Base-by-base conservation (phyloP, 2,888 invertebrate genomes). In the Perizoma flavofasciatum region DNA sequence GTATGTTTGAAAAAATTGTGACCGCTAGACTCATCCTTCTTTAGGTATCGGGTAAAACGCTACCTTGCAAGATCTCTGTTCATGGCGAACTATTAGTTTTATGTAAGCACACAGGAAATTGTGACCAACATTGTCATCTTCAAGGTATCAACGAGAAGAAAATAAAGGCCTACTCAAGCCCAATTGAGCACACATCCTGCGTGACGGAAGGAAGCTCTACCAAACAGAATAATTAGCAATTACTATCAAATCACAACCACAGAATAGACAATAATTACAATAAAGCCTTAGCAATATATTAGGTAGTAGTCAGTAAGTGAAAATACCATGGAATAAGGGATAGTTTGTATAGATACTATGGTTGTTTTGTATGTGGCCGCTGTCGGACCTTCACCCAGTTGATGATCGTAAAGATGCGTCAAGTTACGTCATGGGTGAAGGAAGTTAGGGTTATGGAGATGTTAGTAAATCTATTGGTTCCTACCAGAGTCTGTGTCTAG, bases 381-480 rank as follows among this genome's bases (percentile, higher is more conserved):
- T 70, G 79, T 79, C 43, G 68, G 65, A 59, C 85, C 85, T 85
- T 85, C 81, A 85, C 85, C 85, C 66, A 85, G 68, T 73, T 82
- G 55, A 51, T 54, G 49, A 60, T 61, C 59, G 67, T 62, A 59
- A 66, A 61, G 63, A 51, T 46, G 55, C 57, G 70, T 66, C 62
- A 64, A 67, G 68, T 70, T 68, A 68, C 68, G 69, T 63, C 66
- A 69, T 49, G 54, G 62, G 46, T 51, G 53, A 33, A 43, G 59
- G 46, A 61, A 48, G 47, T 61, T 54, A 32, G 50, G 41, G 22
- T 22, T 22, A 37, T 49, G 49, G 4, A 41, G n/a, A 41, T 37
- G n/a, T 5, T n/a, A 8, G 9, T n/a, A n/a, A 2, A 22, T 11
- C 4, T 44, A 22, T 6, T 4, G 22, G 5, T 22, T 44, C 7